Conservation (phyloP, 2,113 vertebrate species). For the Thamnophis sirtalis region DNA sequence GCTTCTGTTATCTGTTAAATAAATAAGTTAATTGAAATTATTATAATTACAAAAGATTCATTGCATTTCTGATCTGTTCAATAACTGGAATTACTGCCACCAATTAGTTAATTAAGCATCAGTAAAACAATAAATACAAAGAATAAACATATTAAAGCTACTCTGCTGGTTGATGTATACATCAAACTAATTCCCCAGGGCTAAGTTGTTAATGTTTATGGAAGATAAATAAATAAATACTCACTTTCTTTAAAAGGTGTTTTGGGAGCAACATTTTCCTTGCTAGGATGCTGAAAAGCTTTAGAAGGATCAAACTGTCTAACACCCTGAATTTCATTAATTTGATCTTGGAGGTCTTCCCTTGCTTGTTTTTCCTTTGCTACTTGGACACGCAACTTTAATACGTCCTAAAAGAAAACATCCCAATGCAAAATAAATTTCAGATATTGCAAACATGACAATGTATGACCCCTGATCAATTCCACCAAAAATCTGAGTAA, state of each 20-base stretch:
- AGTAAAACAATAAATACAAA: not conserved
- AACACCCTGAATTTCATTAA: slow-evolving; percentile 63
- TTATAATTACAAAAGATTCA: not conserved
- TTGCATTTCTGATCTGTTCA: not conserved
- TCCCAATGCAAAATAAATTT: not conserved
- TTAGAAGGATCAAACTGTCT: slow-evolving; percentile 84
- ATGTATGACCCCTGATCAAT: not conserved
- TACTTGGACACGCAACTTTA: slow-evolving; percentile 75
- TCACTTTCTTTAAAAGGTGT: slow-evolving; percentile 79
- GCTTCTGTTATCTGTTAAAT: slow-evolving; percentile 53
- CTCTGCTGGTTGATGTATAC: not conserved
- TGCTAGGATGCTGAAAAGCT: slow-evolving; percentile 84
- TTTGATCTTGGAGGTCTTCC: slow-evolving; percentile 72
- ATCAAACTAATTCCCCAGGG: not conserved
- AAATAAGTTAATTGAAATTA: not conserved
- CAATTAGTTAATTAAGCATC: not conserved
- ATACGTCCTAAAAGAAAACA: slow-evolving; percentile 73
- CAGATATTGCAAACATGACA: accelerated
- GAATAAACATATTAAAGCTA: not conserved
- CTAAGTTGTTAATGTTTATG: not conserved
- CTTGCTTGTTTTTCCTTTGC: slow-evolving; percentile 73
- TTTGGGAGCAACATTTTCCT: slow-evolving; percentile 81
- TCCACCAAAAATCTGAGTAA: not conserved
- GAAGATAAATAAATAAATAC: not conserved
- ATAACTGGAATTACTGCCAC: not conserved